A percentile compares a stretch with the other conserved stretches of the same genome.
phyloP scores from a whole-genome alignment of 2,113 vertebrate genomes.

The Pimephales promelas region DNA sequence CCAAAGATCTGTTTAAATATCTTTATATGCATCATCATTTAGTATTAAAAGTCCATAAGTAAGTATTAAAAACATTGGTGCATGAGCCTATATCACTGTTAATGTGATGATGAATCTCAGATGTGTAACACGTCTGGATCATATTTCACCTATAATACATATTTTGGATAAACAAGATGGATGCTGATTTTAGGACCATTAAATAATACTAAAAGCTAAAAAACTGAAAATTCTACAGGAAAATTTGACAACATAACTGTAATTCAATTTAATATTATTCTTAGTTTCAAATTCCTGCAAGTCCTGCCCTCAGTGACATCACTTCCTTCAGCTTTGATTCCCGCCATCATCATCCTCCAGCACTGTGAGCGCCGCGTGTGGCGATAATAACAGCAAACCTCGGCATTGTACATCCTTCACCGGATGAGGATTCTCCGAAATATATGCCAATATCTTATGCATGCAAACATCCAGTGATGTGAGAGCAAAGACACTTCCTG shows the following conservation, averaged over 20 bases:
- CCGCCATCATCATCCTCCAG: background rate
- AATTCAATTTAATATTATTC: background rate
- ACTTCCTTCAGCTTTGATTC: background rate
- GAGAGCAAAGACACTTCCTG: constrained; percentile 16
- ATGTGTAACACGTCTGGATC: background rate
- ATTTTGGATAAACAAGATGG: background rate
- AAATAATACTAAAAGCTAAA: background rate
- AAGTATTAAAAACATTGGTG: background rate
- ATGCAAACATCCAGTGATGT: constrained; percentile 23
- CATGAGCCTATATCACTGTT: background rate
- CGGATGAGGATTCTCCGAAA: background rate
- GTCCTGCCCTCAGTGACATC: background rate
- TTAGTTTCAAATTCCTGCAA: background rate
- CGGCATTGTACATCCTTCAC: background rate
- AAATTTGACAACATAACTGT: background rate
- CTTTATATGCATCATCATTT: background rate
- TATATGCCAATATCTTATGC: constrained; percentile 23
- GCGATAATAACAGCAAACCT: constrained; percentile 20
- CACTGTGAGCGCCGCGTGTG: constrained; percentile 41
- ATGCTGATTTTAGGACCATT: background rate
- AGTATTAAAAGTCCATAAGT: background rate
- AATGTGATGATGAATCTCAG: background rate
- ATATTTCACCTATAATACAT: background rate
- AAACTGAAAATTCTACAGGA: background rate
- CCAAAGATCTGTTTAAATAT: background rate